A percentile compares a stretch with the other conserved stretches of the same genome.
These are phyloP conservation scores for Rhea pennata DNA, from an alignment of 2,113 vertebrate genomes.

Conservation along the genomic window DNA sequence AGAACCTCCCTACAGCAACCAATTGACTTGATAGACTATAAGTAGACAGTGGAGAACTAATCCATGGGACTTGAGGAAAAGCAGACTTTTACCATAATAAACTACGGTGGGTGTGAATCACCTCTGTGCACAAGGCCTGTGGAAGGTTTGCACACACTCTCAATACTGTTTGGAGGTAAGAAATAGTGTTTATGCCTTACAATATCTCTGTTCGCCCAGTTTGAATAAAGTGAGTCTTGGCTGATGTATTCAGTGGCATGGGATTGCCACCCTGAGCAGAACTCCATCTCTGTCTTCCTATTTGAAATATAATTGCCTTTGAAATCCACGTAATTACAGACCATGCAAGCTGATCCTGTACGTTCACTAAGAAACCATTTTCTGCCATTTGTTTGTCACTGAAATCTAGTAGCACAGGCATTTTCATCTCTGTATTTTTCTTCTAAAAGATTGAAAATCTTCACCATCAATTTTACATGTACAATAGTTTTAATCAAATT, in stretches of 20 bases:
- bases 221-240: neutral
- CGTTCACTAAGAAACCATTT: neutral
- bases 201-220: neutral
- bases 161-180: neutral
- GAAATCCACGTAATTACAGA: neutral
- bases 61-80: neutral
- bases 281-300: neutral
- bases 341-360: neutral
- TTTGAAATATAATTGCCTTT: neutral
- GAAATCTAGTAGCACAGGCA: neutral
- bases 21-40: neutral
- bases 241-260: neutral
- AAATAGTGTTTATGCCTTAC: neutral
- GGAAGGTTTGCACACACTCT: neutral
- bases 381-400: neutral
- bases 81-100: neutral
- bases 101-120: neutral
- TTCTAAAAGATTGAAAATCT: neutral
- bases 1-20: neutral
- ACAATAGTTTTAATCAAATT: slow-evolving; percentile 5
- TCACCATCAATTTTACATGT: neutral
- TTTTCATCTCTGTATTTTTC: neutral
- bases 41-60: neutral
- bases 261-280: neutral
- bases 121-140: neutral